Conservation (phyloP, 2,113 vertebrate species). For the Gallinago jamesoni region DNA sequence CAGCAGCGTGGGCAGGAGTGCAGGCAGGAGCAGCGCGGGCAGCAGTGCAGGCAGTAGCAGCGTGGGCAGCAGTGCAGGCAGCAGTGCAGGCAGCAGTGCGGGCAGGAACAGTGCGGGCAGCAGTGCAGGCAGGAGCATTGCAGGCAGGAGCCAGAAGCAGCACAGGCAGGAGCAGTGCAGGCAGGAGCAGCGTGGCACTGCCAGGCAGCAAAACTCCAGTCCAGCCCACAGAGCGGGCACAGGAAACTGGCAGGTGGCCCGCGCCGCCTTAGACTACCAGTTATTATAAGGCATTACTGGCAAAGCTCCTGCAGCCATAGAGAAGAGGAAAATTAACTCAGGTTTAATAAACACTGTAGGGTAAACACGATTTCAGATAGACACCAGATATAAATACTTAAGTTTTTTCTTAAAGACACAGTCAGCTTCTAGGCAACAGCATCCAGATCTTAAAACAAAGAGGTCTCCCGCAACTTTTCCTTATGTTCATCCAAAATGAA, state of each 20-base stretch:
- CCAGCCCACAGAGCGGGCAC: rapidly evolving
- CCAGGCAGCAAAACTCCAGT: neutral
- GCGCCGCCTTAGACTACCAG: rapidly evolving
- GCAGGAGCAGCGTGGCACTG: neutral
- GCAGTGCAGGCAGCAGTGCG: no score
- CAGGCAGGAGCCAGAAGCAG: neutral
- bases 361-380: constrained; percentile 31
- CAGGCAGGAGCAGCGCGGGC: no score
- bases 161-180: neutral
- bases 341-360: neutral
- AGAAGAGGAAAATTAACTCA: constrained; percentile 22
- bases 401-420: constrained; percentile 7
- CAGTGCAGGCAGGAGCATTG: neutral
- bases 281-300: neutral
- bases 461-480: neutral
- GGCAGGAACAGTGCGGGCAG: neutral
- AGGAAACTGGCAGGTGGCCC: neutral
- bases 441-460: neutral
- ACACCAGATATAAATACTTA: neutral
- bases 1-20: neutral
- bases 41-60: no score
- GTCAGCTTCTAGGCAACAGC: neutral
- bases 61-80: no score
- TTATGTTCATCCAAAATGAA: neutral
- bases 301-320: constrained; percentile 6